Evolutionary conservation across 2,113 vertebrate genomes (phyloP).

Genomic region (Oophaga pumilio): DNA sequence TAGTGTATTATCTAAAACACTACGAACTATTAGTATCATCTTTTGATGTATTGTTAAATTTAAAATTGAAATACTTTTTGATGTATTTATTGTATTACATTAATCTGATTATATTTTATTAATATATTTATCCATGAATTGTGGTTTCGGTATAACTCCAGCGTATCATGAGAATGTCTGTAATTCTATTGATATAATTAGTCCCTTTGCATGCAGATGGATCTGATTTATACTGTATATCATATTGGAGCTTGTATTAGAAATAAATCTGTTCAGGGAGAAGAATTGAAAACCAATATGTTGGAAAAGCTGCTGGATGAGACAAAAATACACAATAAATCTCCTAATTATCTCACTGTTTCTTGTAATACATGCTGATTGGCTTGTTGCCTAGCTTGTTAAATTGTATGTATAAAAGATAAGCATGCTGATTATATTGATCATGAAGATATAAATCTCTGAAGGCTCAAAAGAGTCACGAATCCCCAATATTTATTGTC

Average conservation of each 20-base stretch:
- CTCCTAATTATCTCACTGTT: conserved; percentile 46
- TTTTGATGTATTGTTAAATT: not conserved
- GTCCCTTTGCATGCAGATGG: conserved; percentile 36
- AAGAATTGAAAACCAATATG: conserved; percentile 56
- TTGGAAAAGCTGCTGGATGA: conserved; percentile 28
- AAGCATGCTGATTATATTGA: conserved; percentile 53
- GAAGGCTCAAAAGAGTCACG: conserved; percentile 46
- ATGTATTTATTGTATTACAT: not conserved
- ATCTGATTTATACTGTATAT: conserved; percentile 30
- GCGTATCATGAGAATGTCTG: not conserved
- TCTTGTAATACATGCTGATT: conserved; percentile 51
- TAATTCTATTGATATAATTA: conserved; percentile 49
- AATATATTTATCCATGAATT: conserved; percentile 20
- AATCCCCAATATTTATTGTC: conserved; percentile 54
- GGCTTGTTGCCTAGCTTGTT: conserved; percentile 40
- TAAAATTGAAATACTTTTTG: not conserved
- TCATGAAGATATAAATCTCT: conserved; percentile 48
- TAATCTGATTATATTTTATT: conserved; percentile 22
- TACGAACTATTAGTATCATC: not conserved
- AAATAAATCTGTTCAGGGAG: conserved; percentile 49
- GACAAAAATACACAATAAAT: conserved; percentile 45
- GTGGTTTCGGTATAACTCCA: not conserved
- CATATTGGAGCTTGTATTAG: conserved; percentile 31
- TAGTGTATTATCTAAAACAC: not conserved
- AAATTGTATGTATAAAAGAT: conserved; percentile 53